A percentile compares a stretch with the other conserved stretches of the same genome.
Evolutionary conservation across 2,113 vertebrate genomes (phyloP).

Genomic region (Equus quagga): DNA sequence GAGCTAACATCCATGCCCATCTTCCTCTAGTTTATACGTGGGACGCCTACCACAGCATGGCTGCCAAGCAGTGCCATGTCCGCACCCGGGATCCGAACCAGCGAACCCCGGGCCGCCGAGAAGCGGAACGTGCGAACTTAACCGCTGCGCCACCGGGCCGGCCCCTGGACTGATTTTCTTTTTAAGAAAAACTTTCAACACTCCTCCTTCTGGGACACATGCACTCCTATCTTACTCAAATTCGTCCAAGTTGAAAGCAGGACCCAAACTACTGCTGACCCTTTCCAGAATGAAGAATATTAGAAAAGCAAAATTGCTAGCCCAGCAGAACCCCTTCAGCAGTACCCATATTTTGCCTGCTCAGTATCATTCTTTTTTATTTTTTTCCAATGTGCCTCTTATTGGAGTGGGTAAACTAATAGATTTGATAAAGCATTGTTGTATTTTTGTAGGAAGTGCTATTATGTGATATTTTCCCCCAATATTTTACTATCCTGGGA

Average conservation of each 20-base stretch:
- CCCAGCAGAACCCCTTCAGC: background rate
- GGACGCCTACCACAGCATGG: too few species aligned
- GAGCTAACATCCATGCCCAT: too few species aligned
- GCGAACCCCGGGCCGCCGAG: too few species aligned
- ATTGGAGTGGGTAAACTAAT: background rate
- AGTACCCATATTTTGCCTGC: background rate
- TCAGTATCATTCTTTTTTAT: background rate
- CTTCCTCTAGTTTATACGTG: too few species aligned
- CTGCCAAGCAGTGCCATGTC: too few species aligned
- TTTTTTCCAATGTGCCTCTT: background rate
- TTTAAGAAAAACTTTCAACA: background rate
- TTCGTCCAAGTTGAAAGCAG: background rate
- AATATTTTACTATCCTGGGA: background rate
- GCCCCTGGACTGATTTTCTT: background rate
- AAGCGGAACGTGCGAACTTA: too few species aligned
- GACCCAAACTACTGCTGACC: background rate
- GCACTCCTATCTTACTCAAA: background rate
- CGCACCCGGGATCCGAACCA: too few species aligned
- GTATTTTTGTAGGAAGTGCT: background rate
- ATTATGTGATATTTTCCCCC: background rate
- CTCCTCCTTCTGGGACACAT: background rate
- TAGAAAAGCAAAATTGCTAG: background rate
- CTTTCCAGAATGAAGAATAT: slow-evolving; percentile 23
- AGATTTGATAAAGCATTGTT: background rate
- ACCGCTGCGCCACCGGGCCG: too few species aligned